Evolutionary conservation across 2,888 invertebrate species (phyloP), one percentile per base, ranked within the genome.

Genomic region (Plebejus anna): DNA sequence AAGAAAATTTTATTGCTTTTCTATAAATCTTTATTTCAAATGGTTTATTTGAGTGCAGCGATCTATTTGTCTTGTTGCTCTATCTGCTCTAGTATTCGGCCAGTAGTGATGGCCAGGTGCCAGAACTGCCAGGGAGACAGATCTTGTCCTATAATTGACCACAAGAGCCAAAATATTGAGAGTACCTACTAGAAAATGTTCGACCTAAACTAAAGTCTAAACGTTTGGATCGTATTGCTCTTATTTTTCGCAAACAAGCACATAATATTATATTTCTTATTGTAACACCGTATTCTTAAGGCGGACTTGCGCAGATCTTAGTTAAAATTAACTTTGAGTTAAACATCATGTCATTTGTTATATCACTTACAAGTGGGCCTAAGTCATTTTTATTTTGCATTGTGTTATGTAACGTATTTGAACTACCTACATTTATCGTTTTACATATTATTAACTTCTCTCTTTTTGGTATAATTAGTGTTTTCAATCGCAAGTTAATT

Each of bases 111-210:
- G 61, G 61, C 61, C 9, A 28, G 4, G 61, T 61, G 61, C 61
- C 61, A 61, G 61, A 61, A 61, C 22, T 61, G 61, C 61, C 61
- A 61, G 61, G 11, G 28, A 61, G 61, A 59, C 59, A 61, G 61
- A 61, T 61, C 61, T 61, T 11, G 61, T 61, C 61, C 61, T n/a
- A 22, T 22, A 59, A 59, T 59, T 59, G 22, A 59, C 59, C 22
- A 61, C 61, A 28, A 28, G 61, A 61, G 61, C 61, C 61, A 61
- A 61, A 61, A 59, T 59, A 59, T 59, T 28, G 28, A 61, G 61
- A 61, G 22, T 28, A 61, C 22, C 22, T 22, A 22, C 28, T 61
- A 61, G 28, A 61, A 61, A 61, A 61, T 61, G 28, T 28, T 61
- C 1, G 22, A 22, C 59, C 22, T 2, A 28, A 11, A 11, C 28